These are phyloP conservation scores for Drosophila sp. DNA, from an alignment of 1,140 invertebrate genomes.

Conservation along the genomic window DNA sequence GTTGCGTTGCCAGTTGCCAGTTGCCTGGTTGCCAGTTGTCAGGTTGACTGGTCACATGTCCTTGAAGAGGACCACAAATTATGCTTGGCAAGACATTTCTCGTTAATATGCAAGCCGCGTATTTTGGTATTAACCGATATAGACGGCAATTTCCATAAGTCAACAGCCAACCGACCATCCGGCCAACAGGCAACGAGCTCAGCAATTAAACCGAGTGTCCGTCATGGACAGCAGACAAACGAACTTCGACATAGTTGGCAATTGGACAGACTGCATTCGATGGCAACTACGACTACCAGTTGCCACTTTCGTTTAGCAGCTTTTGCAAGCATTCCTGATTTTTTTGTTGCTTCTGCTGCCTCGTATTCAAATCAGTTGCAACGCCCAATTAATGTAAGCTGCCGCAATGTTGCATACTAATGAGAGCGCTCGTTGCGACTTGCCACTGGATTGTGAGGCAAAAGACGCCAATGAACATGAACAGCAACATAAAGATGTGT, in stretches of 20 bases:
- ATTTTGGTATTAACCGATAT: conserved; percentile 76
- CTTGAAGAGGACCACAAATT: conserved; percentile 52
- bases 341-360: conserved; percentile 37
- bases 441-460: conserved; percentile 2
- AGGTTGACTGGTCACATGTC: conserved; percentile 51
- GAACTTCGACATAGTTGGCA: conserved; percentile 11
- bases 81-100: conserved; percentile 30
- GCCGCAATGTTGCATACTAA: conserved; percentile 81
- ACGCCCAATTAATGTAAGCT: conserved; percentile 83
- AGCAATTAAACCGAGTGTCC: conserved; percentile 75
- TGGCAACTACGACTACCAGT: conserved; percentile 15
- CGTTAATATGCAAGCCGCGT: conserved; percentile 74
- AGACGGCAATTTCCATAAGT: conserved; percentile 80
- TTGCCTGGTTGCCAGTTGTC: conserved; percentile 1
- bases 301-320: conserved; percentile 41
- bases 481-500: conserved; percentile 32
- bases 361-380: conserved; percentile 83
- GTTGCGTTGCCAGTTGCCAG: not conserved
- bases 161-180: conserved; percentile 59
- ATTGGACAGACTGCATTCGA: conserved; percentile 21
- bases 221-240: conserved; percentile 37
- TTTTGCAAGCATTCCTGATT: conserved; percentile 31
- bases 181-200: no score
- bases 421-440: conserved; percentile 55
- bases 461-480: conserved; percentile 20